Evolutionary conservation across 2,797 vertebrate genomes (phyloP).

Genomic region (Macropus fuliginosus): DNA sequence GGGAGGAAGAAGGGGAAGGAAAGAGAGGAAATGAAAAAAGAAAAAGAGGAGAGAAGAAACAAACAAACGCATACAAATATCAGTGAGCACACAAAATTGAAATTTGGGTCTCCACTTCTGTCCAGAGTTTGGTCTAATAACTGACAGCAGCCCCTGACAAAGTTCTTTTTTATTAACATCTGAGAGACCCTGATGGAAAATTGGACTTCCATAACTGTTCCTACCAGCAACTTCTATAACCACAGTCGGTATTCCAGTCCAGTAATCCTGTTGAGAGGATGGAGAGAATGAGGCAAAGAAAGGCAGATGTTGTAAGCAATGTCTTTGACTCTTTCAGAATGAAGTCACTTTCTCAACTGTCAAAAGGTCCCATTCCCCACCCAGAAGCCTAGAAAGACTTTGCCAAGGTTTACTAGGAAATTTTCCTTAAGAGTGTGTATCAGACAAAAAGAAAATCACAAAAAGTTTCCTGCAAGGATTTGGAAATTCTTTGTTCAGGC

Average conservation of each 20-base stretch:
- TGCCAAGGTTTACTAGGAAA: background rate
- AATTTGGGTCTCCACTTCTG: background rate
- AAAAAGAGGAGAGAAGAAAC: background rate
- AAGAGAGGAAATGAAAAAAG: background rate
- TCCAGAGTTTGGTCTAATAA: background rate
- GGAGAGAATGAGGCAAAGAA: background rate
- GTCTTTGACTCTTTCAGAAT: background rate
- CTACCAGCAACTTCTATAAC: background rate
- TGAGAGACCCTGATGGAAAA: rapidly evolving
- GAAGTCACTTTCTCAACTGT: background rate
- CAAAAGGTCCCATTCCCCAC: background rate
- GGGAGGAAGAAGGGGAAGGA: too few species aligned
- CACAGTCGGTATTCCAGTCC: constrained; percentile 11
- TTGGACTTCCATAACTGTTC: background rate
- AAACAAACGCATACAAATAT: background rate
- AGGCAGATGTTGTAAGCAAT: background rate
- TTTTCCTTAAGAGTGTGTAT: background rate
- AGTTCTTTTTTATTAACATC: background rate
- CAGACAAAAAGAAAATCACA: background rate
- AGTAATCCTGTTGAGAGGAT: constrained; percentile 17
- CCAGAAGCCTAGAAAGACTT: background rate
- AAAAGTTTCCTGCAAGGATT: background rate
- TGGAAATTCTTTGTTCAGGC: background rate
- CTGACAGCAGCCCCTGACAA: background rate
- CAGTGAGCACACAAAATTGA: background rate